Evolutionary conservation across 2,113 vertebrate species (phyloP).

Genomic region (Campylorhamphus procurvoides): DNA sequence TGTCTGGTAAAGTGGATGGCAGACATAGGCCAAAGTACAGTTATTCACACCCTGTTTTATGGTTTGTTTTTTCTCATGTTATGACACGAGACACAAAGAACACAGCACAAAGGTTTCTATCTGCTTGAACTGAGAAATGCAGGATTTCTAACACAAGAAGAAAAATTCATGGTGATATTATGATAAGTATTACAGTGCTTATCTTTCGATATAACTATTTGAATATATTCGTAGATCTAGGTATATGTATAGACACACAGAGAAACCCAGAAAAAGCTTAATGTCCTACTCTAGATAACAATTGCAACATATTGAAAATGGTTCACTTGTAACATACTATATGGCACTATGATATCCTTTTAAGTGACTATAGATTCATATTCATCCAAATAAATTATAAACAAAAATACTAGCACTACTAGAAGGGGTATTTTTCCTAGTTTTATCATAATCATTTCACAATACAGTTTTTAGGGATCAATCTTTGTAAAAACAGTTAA

Average conservation of each 20-base stretch:
- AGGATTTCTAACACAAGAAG: neutral
- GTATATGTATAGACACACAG: neutral
- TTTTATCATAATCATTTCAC: neutral
- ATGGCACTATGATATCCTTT: neutral
- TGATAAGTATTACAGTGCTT: neutral
- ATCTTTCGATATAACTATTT: neutral
- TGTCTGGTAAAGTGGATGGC: neutral
- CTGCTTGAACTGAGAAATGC: neutral
- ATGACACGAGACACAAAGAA: neutral
- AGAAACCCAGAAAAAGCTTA: neutral
- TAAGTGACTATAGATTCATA: neutral
- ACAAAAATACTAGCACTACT: neutral
- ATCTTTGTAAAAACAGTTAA: neutral
- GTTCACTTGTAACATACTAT: neutral
- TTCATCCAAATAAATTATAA: neutral
- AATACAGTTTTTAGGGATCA: neutral
- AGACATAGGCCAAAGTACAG: constrained; percentile 27
- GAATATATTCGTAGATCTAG: neutral
- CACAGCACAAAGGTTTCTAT: neutral
- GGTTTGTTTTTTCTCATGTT: constrained; percentile 38
- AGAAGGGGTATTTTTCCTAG: neutral
- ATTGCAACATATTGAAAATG: neutral
- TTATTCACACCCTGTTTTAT: constrained; percentile 53
- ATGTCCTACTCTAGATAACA: neutral
- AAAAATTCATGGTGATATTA: neutral